Evolutionary conservation across 2,797 vertebrate genomes (phyloP).

Genomic region (Mus minutoides): DNA sequence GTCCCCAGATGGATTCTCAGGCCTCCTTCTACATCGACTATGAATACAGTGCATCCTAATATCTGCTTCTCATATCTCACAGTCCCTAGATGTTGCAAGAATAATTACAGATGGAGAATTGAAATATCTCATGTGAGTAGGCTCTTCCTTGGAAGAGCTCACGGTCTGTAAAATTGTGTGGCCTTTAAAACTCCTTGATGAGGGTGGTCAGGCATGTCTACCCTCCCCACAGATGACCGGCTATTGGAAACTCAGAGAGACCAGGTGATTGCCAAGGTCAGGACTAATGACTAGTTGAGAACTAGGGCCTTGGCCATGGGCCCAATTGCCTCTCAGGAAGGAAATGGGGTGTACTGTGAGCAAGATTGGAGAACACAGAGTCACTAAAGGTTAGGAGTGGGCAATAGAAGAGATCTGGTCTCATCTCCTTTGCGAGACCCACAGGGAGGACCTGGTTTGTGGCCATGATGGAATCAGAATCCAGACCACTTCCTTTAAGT

Average conservation of each 20-base stretch:
- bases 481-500: neutral
- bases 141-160: slow-evolving; percentile 43
- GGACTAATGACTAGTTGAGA: neutral
- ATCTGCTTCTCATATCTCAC: neutral
- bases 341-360: neutral
- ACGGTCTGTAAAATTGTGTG: slow-evolving; percentile 34
- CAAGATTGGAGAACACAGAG: neutral
- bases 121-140: slow-evolving; percentile 35
- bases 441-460: neutral
- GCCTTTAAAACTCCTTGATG: slow-evolving; percentile 48
- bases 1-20: neutral
- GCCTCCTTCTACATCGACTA: slow-evolving; percentile 25
- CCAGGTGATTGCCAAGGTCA: slow-evolving; percentile 28
- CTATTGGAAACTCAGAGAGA: neutral
- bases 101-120: neutral
- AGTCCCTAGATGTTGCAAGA: slow-evolving; percentile 21
- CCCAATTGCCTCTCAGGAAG: slow-evolving; percentile 14
- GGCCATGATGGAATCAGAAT: neutral
- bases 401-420: neutral
- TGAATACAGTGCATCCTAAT: slow-evolving; percentile 4
- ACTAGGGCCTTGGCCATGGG: neutral
- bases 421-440: neutral
- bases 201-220: neutral
- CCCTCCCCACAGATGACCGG: slow-evolving; percentile 14
- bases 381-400: slow-evolving; percentile 22